Conservation (phyloP, 1,140 invertebrate genomes). For the Heliconius nattereri region DNA sequence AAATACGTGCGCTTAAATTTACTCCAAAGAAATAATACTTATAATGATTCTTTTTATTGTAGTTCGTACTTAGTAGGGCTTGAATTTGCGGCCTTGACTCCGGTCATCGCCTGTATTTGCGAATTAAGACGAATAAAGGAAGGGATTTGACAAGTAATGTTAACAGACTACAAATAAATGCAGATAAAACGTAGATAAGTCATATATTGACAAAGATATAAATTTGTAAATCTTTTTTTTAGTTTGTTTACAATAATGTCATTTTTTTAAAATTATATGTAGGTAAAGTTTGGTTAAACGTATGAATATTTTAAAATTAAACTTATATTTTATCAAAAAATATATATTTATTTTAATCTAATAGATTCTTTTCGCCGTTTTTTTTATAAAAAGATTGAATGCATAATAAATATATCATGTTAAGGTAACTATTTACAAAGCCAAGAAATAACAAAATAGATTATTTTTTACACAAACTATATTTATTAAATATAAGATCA, state of each 20-base stretch:
- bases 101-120: conserved; percentile 62
- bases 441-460: neutral
- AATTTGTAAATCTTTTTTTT: neutral
- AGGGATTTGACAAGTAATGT: conserved; percentile 8
- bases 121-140: conserved; percentile 45
- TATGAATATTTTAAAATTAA: too few relatives aligned
- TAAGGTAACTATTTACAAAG: neutral
- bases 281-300: too few relatives aligned
- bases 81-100: conserved; percentile 62
- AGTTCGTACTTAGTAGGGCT: conserved; percentile 12
- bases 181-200: conserved; percentile 1
- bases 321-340: too few relatives aligned
- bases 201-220: neutral
- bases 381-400: too few relatives aligned
- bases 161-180: conserved; percentile 12
- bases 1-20: neutral
- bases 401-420: neutral
- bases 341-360: too few relatives aligned
- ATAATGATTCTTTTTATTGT: neutral
- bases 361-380: too few relatives aligned
- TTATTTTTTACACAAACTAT: neutral
- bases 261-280: too few relatives aligned
- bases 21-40: conserved; percentile 9
- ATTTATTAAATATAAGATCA: neutral
- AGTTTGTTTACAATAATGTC: neutral